Percentiles rank a stretch among this genome's conserved stretches.
Conservation (phyloP, 2,113 vertebrate species). For the Rynchops niger region DNA sequence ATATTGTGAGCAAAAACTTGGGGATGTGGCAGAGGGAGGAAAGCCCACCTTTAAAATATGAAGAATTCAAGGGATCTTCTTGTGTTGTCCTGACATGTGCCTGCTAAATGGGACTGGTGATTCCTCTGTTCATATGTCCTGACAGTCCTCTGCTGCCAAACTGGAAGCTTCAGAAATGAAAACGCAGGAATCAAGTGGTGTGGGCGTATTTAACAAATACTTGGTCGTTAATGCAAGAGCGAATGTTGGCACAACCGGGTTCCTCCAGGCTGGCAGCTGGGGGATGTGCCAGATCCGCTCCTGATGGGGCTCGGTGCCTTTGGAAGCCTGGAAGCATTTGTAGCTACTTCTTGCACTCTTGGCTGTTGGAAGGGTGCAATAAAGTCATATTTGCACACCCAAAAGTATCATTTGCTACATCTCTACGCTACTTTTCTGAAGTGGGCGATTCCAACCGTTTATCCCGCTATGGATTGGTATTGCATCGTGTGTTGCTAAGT, state of each 20-base stretch:
- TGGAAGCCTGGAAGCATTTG: not conserved
- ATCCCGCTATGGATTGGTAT: accelerated
- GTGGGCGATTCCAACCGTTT: not conserved
- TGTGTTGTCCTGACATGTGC: accelerated
- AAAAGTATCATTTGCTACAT: not conserved
- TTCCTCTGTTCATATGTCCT: not conserved
- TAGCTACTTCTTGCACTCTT: not conserved
- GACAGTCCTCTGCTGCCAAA: not conserved
- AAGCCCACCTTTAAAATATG: not conserved
- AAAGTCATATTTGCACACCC: not conserved
- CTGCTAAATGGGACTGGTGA: not conserved
- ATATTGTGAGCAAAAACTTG: not conserved
- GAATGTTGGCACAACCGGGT: accelerated
- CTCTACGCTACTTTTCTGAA: not conserved
- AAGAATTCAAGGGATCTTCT: not conserved
- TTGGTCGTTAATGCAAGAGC: accelerated
- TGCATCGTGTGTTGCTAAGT: not conserved
- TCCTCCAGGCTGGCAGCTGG: not conserved
- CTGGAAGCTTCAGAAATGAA: not conserved
- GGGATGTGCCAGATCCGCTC: not conserved
- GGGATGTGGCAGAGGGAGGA: no score
- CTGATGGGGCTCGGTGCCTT: accelerated
- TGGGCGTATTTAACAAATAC: not conserved
- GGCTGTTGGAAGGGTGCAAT: not conserved
- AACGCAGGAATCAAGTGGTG: not conserved